Conservation (phyloP, 2,888 invertebrate species). For the Stenchaetothrips biformis region DNA sequence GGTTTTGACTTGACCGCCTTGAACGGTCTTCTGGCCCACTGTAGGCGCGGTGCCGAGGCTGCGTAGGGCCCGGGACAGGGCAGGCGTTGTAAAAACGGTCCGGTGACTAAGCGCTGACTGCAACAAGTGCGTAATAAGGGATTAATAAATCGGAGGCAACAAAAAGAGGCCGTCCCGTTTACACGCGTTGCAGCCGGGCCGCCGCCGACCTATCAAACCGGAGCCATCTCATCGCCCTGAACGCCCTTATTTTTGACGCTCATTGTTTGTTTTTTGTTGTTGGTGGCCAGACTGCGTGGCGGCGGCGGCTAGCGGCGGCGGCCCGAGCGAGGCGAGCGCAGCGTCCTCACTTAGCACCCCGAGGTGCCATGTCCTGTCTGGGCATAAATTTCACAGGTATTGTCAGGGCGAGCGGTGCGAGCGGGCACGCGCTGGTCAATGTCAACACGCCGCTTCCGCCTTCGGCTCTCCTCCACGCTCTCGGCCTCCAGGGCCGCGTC, state of each 20-base stretch:
- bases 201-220: conserved; percentile 21
- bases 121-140: conserved; percentile 12
- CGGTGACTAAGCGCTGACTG: conserved; percentile 11
- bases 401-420: not conserved
- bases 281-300: not conserved
- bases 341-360: conserved; percentile 1
- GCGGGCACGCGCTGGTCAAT: not conserved
- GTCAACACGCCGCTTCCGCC: conserved; percentile 13
- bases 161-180: not conserved
- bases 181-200: not conserved
- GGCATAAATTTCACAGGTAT: conserved; percentile 21
- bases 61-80: too few species aligned
- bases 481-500: too few species aligned
- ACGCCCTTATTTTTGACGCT: not conserved
- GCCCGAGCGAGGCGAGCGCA: not conserved
- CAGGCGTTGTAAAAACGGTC: not conserved
- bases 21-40: too few species aligned
- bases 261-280: not conserved
- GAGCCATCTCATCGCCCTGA: not conserved
- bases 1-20: too few species aligned
- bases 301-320: not conserved
- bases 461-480: not conserved
- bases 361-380: conserved; percentile 12
- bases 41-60: too few species aligned
- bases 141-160: conserved; percentile 8